Evolutionary conservation across 2,888 invertebrate genomes (phyloP).

Genomic region (Rhimphoctona megacephalus): DNA sequence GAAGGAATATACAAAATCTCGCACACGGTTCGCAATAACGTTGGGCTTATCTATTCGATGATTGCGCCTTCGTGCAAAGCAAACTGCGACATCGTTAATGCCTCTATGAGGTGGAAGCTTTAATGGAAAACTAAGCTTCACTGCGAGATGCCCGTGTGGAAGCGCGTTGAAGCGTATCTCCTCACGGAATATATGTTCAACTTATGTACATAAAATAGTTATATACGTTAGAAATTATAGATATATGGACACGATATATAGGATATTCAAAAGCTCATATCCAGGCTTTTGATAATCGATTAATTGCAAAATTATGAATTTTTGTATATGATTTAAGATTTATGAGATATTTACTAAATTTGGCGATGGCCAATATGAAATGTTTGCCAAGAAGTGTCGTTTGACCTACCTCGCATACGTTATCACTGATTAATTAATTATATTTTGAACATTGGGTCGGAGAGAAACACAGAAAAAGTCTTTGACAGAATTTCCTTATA

Average conservation of each 20-base stretch:
- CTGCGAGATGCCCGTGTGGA: constrained; percentile 47
- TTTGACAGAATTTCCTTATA: no score
- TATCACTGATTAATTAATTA: no score
- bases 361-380: neutral
- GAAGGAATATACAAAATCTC: constrained; percentile 34
- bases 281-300: neutral
- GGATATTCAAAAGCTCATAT: neutral
- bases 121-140: constrained; percentile 73
- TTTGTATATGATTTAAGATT: neutral
- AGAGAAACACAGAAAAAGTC: no score
- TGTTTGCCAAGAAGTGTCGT: neutral
- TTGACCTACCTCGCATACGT: no score
- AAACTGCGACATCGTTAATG: constrained; percentile 57
- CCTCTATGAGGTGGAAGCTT: constrained; percentile 64
- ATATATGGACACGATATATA: neutral
- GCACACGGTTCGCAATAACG: constrained; percentile 59
- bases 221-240: neutral
- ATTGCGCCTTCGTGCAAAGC: constrained; percentile 57
- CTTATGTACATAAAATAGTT: neutral
- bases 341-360: neutral
- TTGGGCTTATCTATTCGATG: constrained; percentile 56
- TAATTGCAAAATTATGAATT: neutral
- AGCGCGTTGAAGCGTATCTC: constrained; percentile 39
- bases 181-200: constrained; percentile 6
- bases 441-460: no score